Percentiles rank a stretch among this genome's conserved stretches.
These are phyloP conservation scores for Colaptes auratus DNA, from an alignment of 2,113 vertebrate species.

Conservation along the genomic window DNA sequence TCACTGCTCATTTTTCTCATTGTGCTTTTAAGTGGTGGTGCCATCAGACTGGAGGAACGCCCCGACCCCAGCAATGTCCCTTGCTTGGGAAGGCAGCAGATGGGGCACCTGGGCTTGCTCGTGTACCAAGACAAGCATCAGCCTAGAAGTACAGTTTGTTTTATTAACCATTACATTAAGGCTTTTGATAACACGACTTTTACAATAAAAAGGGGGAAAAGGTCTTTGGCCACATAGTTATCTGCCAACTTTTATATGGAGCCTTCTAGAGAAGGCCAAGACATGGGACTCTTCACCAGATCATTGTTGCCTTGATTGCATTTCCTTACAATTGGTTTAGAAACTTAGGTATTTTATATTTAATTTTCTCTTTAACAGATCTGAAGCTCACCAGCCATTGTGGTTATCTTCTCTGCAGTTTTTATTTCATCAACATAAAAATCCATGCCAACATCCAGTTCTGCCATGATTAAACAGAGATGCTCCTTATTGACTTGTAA, in stretches of 20 bases:
- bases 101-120: not conserved
- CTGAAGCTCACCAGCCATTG: not conserved
- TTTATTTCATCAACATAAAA: not conserved
- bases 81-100: not conserved
- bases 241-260: not conserved
- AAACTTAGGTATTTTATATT: not conserved
- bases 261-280: not conserved
- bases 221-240: accelerated
- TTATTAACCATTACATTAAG: not conserved
- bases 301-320: not conserved
- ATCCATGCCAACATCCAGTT: not conserved
- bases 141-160: not conserved
- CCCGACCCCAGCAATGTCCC: accelerated
- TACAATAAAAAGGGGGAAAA: not conserved
- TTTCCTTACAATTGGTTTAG: not conserved
- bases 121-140: not conserved
- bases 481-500: not conserved
- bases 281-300: not conserved
- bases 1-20: not conserved
- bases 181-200: not conserved
- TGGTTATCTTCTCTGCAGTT: not conserved
- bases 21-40: not conserved
- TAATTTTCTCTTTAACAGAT: not conserved
- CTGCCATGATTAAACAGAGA: not conserved
- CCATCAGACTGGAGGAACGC: not conserved